These are phyloP conservation scores for Rhineura floridana DNA, from an alignment of 2,113 vertebrate genomes.

Conservation along the genomic window DNA sequence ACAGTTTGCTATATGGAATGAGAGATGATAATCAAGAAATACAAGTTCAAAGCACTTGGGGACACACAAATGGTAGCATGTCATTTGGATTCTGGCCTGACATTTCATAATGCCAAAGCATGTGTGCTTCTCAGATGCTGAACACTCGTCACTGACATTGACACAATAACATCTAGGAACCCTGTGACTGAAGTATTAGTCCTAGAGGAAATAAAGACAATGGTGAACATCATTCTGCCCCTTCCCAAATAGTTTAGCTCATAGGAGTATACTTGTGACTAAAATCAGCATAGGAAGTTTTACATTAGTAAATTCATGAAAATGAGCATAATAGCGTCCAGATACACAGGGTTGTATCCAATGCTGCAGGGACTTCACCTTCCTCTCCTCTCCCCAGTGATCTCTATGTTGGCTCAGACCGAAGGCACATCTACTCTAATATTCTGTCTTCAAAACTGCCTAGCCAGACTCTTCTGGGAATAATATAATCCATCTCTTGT, in stretches of 20 bases:
- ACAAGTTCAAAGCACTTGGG: not conserved
- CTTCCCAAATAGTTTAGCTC: not conserved
- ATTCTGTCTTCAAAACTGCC: not conserved
- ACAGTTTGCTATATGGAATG: not conserved
- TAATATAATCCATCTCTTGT: not conserved
- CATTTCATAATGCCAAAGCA: constrained; percentile 29
- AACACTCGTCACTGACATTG: constrained; percentile 10
- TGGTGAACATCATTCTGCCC: too few relatives aligned
- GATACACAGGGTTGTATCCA: not conserved
- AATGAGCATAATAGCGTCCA: not conserved
- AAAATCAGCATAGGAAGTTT: not conserved
- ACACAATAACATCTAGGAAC: not conserved
- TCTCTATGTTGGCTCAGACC: not conserved
- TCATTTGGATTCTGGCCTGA: not conserved
- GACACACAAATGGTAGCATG: not conserved
- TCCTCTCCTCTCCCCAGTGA: too few relatives aligned
- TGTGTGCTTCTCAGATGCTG: not conserved
- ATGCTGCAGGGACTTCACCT: too few relatives aligned
- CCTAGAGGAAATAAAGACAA: constrained; percentile 3
- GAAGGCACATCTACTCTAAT: not conserved
- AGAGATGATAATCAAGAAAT: not conserved
- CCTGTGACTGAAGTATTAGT: not conserved
- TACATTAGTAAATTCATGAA: not conserved
- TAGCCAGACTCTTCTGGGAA: not conserved
- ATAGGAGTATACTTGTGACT: not conserved